Base-by-base conservation (phyloP, 2,888 invertebrate genomes). In the Xestoiulus laeticollis region DNA sequence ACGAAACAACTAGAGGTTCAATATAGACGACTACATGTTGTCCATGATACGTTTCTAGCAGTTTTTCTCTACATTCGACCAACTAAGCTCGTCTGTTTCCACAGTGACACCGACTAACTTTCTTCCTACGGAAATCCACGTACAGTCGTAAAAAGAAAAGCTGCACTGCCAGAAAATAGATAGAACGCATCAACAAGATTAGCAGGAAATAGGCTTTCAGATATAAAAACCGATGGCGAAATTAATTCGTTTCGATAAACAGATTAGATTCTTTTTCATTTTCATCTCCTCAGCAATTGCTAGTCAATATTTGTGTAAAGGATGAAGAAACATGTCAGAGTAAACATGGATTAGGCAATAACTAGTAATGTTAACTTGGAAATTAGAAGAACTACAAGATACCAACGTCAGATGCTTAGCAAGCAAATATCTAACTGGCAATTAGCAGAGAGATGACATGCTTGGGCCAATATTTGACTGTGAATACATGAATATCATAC, bases 181-280 rank as follows among this genome's bases (percentile, higher is more conserved):
- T 82, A 33, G 43, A 84, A 84, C 4, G 33, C 33, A 84, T 33
- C 84, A 84, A 84, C 84, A 84, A 84, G 84, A 84, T 84, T 84
- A 84, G 14, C 43, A 43, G 43, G n/a, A 43, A 38, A 84, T 84
- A 38, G 84, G 84, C 84, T 84, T 84, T 84, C 38, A 84, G 84
- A 22, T 19, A 84, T 33, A 84, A 84, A 43, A 43, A 84, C 84
- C 33, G 68, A 68, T 68, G 68, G 68, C 43, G 32, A 84, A 38
- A 84, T 84, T 84, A 84, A 84, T 84, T 84, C 84, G 33, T 84
- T 33, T 84, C 33, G 22, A 68, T 68, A 84, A 84, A 84, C 84
- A 84, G 84, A 84, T 38, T 84, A 84, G 84, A 32, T 84, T n/a
- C 16, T 84, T 33, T 84, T 32, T 32, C 6, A 33, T 82, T 82